These are phyloP conservation scores for Microchirus variegatus DNA, from an alignment of 2,797 vertebrate species.

Conservation along the genomic window DNA sequence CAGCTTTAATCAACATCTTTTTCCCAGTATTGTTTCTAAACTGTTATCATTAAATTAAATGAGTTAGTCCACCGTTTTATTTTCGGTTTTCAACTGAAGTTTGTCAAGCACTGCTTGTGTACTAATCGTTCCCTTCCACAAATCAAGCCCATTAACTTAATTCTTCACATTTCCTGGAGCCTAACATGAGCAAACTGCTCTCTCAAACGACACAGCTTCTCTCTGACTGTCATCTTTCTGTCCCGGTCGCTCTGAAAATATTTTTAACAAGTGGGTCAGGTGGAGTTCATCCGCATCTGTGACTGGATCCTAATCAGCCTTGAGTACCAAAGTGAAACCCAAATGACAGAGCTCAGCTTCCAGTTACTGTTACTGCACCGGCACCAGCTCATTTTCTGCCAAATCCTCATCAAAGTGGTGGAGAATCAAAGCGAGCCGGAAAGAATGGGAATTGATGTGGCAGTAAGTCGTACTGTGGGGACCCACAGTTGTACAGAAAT, in stretches of 20 bases:
- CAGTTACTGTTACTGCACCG: slow-evolving; percentile 20
- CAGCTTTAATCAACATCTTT: too few species aligned
- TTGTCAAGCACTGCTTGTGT: background rate
- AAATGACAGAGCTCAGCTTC: slow-evolving; percentile 58
- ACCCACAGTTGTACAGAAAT: slow-evolving; percentile 49
- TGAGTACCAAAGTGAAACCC: slow-evolving; percentile 55
- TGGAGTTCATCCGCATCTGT: slow-evolving; percentile 58
- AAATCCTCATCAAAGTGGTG: slow-evolving; percentile 62
- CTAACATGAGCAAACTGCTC: slow-evolving; percentile 27
- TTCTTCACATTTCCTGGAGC: slow-evolving; percentile 14
- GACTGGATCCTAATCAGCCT: slow-evolving; percentile 58
- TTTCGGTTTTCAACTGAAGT: too few species aligned
- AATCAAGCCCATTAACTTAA: slow-evolving; percentile 18
- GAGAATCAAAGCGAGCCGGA: slow-evolving; percentile 52
- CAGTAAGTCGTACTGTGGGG: slow-evolving; percentile 53
- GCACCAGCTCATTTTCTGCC: slow-evolving; percentile 62
- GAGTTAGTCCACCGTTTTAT: too few species aligned
- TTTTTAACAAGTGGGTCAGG: slow-evolving; percentile 61
- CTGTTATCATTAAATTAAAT: too few species aligned
- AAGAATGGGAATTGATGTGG: slow-evolving; percentile 57
- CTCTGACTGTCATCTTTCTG: slow-evolving; percentile 31
- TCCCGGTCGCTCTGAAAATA: slow-evolving; percentile 46
- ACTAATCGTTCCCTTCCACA: background rate
- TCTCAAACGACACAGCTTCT: slow-evolving; percentile 18
- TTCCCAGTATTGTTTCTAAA: too few species aligned